A percentile compares a stretch with the other conserved stretches of the same genome.
Conservation (phyloP, 2,113 vertebrate species). For the Vimba vimba region DNA sequence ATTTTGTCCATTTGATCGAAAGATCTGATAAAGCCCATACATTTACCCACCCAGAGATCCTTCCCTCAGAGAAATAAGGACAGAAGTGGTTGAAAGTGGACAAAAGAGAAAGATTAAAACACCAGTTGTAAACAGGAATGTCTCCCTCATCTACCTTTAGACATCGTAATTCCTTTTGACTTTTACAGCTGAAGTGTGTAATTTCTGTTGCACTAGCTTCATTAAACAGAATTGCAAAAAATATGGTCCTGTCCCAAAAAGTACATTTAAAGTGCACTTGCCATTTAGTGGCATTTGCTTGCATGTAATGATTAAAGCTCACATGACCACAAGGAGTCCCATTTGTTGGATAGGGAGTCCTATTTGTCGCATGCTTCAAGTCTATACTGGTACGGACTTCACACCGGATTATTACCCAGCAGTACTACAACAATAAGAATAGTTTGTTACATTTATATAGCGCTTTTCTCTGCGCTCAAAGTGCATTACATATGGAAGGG, state of each 20-base stretch:
- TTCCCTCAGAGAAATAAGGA: too few species aligned
- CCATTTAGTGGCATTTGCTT: not conserved
- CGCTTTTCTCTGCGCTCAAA: too few species aligned
- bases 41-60: too few species aligned
- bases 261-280: not conserved
- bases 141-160: not conserved
- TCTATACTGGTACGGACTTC: not conserved
- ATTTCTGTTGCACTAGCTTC: not conserved
- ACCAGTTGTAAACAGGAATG: too few species aligned
- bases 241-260: not conserved
- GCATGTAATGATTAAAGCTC: not conserved
- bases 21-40: too few species aligned
- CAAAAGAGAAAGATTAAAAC: too few species aligned
- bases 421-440: not conserved
- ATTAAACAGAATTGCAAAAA: not conserved
- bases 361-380: not conserved
- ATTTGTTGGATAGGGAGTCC: not conserved
- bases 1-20: too few species aligned
- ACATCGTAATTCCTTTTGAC: not conserved
- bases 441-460: too few species aligned
- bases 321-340: not conserved
- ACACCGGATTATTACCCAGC: not conserved
- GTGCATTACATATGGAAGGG: too few species aligned
- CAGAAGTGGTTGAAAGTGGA: too few species aligned
- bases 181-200: constrained; percentile 4